Evolutionary conservation across 2,888 invertebrate species (phyloP), one percentile per base, ranked within the genome.

Genomic region (Dascillus cervinus): DNA sequence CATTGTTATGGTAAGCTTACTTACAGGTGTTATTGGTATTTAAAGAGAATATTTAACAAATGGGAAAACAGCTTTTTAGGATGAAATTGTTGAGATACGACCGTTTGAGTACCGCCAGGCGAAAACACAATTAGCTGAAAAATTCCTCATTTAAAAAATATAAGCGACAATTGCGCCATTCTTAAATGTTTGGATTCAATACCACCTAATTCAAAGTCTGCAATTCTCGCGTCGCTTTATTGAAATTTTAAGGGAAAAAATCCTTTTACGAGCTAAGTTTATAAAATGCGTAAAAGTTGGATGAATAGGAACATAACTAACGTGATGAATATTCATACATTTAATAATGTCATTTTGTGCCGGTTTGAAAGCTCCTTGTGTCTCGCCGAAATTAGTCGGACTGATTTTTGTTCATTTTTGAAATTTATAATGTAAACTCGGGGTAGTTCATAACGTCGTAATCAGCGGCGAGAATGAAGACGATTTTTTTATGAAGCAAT

Each of bases 121-220:
- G 32, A 31, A 26, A 29, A 35, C 40, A 46, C 50, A 55, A 53
- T 53, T 53, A 53, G 50, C 48, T 46, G 47, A 49, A 52, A 51
- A 49, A 45, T 46, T 38, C 35, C 45, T 40, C 43, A 47, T 46
- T 45, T 49, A 53, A 54, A 56, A 58, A 58, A 57, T 52, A 46
- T 56, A 56, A 55, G 47, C 55, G 56, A 51, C 53, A 57, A 55
- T 56, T 54, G 53, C 47, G 46, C 45, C 41, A 49, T 53, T 53
- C 53, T 52, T 29, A 47, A 46, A 47, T 53, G 50, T 34, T n/a
- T 47, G 46, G 46, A 52, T 55, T 58, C 56, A 58, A 58, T 58
- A 52, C 53, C 45, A 44, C 48, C 56, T 58, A 58, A 58, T 58
- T 58, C 53, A 47, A 45, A 49, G 50, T 50, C 50, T 49, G 54